Base-by-base conservation (phyloP, 2,113 vertebrate species). In the Gracilinanus agilis region DNA sequence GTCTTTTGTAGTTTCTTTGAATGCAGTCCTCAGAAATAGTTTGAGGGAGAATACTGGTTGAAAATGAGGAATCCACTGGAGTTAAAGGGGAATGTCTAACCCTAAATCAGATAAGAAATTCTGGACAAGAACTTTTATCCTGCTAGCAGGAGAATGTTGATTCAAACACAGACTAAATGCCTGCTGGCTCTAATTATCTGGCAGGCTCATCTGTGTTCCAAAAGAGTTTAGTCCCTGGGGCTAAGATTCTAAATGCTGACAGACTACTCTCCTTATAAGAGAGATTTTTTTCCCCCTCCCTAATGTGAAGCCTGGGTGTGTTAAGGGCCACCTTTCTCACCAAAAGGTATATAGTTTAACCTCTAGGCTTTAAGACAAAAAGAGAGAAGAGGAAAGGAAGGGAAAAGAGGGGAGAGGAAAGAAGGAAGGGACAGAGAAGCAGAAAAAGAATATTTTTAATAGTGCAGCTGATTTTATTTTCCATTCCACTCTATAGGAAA, bases 71-170 rank as follows among this genome's bases (percentile, higher is more conserved):
- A 83, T 83, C 67, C n/a, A 83, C 67, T 83, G 67, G n/a, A 83
- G 67, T 40, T 83, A 83, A 83, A 83, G n/a, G 67, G n/a, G 67
- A 40, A 83, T 21, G 67, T 40, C 34, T 83, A 83, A 83, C 67
- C 67, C 67, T 83, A 83, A 83, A 83, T 83, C 67, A 83, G 67
- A 83, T 83, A 83, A 83, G 67, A 83, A 83, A 83, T 83, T 83
- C 19, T 83, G 67, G n/a, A 83, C 67, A 23, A 83, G 34, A n/a
- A 40, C 67, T 83, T 83, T 83, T 16, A 83, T 83, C 67, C n/a
- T 83, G n/a, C 67, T 40, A 83, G 67, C 67, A 40, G 67, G 6
- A 83, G n/a, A 83, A 23, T 83, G 67, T 83, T 83, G 67, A 83
- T 83, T 83, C 67, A 83, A 83, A 40, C 67, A 83, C n/a, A 40